Base-by-base conservation (phyloP, 2,797 vertebrate genomes). In the Lophura swinhoii region DNA sequence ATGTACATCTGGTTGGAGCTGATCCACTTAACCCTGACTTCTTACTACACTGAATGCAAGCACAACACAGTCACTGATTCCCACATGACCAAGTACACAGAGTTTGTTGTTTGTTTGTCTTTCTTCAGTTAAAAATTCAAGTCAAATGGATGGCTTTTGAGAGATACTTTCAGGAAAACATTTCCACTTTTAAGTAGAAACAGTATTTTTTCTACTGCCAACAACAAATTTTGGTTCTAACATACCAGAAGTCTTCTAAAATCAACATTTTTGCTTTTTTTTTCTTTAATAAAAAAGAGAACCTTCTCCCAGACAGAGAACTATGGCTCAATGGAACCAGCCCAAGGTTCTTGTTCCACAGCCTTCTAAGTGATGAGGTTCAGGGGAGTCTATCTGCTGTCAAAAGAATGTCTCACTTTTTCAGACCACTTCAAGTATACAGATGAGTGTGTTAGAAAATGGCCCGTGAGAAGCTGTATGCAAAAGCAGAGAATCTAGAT, bases 141-240 rank as follows among this genome's bases (percentile, higher is more conserved):
- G 66, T 88, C 33, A 28, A 91, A 67, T 10, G 1, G 80, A 78
- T 2, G 10, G 6, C 17, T 72, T 84, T 72, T 20, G 55, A 93
- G 74, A 88, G 80, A 78, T 31, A 59, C 18, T 91, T 6, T 10
- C 10, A 90, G 77, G 63, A 70, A 81, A 90, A 82, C 59, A 18
- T 94, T 78, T 81, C 64, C 71, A 35, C 63, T 86, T 91, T 67
- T 81, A 94, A 84, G 35, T 29, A 18, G 63, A 72, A 95, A 56
- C 88, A 81, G 55, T 4, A 75, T 78, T 75, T 78, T 21, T 64
- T 10, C 63, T 46, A 5, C 7, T 24, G 53, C 66, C 12, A 33
- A 18, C 33, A 59, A 15, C 16, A 64, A 41, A 44, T n/a, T 60
- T 28, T 0, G 0, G 33, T 64, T 85, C 67, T 60, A 26, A 55